Conservation (phyloP, 2,113 vertebrate genomes). For the Apaloderma vittatum region DNA sequence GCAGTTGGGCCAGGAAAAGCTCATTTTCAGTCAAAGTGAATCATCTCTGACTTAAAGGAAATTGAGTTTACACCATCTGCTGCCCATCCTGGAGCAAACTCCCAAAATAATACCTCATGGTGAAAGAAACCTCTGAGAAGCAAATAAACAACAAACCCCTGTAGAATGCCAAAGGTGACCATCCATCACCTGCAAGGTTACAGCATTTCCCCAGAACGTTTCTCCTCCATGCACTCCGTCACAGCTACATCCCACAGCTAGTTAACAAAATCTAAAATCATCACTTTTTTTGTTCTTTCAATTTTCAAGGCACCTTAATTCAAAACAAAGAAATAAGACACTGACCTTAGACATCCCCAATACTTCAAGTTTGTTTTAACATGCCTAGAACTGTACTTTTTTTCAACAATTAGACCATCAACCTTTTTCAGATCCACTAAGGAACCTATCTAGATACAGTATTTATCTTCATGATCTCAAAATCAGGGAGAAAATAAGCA, state of each 20-base stretch:
- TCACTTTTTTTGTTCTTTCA: not conserved
- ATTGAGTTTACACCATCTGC: not conserved
- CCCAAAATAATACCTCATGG: not conserved
- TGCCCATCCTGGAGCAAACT: not conserved
- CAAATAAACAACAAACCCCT: not conserved
- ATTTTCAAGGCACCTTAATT: not conserved
- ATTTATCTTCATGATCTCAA: conserved; percentile 7
- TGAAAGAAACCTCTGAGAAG: not conserved
- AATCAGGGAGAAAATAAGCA: not conserved
- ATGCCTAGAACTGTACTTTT: not conserved
- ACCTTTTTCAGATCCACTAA: not conserved
- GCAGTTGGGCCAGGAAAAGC: not conserved
- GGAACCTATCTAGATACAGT: not conserved
- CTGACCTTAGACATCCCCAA: conserved; percentile 7
- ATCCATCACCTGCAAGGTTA: not conserved
- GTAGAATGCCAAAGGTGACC: not conserved
- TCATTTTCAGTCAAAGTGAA: not conserved
- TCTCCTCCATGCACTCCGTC: not conserved
- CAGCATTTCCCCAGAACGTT: not conserved
- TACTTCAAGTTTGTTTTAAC: conserved; percentile 5
- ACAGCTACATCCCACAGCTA: not conserved
- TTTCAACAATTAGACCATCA: conserved; percentile 38
- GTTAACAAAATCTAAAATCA: not conserved
- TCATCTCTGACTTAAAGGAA: not conserved
- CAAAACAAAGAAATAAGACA: not conserved